phyloP scores from a whole-genome alignment of 2,113 vertebrate genomes.

The Pelobates fuscus region DNA sequence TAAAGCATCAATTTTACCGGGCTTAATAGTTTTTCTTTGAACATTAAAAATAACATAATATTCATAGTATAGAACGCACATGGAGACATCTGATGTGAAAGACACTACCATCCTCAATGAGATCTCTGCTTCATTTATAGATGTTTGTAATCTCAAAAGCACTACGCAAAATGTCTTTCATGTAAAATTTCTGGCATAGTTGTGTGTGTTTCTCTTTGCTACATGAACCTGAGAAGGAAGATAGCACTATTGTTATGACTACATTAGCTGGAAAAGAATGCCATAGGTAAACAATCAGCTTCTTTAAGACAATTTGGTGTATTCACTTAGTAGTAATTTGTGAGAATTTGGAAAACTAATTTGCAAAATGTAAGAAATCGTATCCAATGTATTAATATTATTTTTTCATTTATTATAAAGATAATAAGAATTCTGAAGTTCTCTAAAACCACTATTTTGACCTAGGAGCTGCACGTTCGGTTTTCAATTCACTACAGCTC shows the following conservation, averaged over 20 bases:
- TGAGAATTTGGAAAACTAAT: too few species aligned
- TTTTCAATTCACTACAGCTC: too few species aligned
- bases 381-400: too few species aligned
- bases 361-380: too few species aligned
- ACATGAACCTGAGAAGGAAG: conserved; percentile 19
- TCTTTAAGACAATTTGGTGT: conserved; percentile 21
- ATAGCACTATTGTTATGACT: conserved; percentile 40
- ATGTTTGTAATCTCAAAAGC: not conserved
- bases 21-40: too few species aligned
- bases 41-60: not conserved
- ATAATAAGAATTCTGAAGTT: too few species aligned
- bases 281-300: conserved; percentile 47
- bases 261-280: conserved; percentile 31
- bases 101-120: not conserved
- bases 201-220: conserved; percentile 32
- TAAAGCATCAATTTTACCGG: too few species aligned
- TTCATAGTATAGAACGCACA: not conserved
- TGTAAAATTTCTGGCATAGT: conserved; percentile 43
- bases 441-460: too few species aligned
- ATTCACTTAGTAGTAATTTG: too few species aligned
- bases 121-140: not conserved
- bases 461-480: too few species aligned
- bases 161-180: conserved; percentile 32
- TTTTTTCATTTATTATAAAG: too few species aligned
- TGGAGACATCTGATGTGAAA: not conserved